Base-by-base conservation (phyloP, 2,113 vertebrate species). In the Cairina moschata region DNA sequence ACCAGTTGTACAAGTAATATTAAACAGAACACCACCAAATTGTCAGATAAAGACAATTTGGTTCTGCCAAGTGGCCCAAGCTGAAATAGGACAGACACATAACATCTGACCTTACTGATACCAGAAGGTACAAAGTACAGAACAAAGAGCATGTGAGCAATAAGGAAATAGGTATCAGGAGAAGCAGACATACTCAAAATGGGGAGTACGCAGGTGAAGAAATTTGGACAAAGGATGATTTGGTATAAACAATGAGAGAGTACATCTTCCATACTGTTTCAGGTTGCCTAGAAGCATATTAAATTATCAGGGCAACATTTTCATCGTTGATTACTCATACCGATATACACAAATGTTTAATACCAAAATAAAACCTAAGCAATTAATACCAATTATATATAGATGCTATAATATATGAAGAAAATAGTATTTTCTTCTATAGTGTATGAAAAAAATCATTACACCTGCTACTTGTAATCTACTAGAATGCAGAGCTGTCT, bases 341-440 rank as follows among this genome's bases (percentile, higher is more conserved):
- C 60, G 74, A 34, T 11, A 12, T 3, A 71, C 10, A 52, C 56
- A 86, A 13, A 11, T 44, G 29, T 11, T 71, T 38, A 81, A 1
- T 17, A 66, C 13, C 20, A 54, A 5, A 34, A 44, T 40, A 71
- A 81, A 82, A 58, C 0, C 2, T 1, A 7, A 11, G 11, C 13
- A 6, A 73, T 50, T 58, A 58, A 6, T 42, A n/a, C 0, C 1
- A 84, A 38, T 29, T 34, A 65, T 60, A 31, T 34, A 28, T 29
- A 66, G 48, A 60, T 21, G 40, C 12, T 40, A 13, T 40, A 40
- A 22, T 5, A 17, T 20, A 38, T 9, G 6, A 68, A 55, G 18
- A 74, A 46, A 40, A 40, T 13, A 40, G 40, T 40, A 13, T 40
- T 40, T 40, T 40, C 40, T 40, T 40, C 40, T 40, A 13, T 40